These are phyloP conservation scores for Morpho deidamia DNA, from an alignment of 2,888 invertebrate species.

Conservation along the genomic window DNA sequence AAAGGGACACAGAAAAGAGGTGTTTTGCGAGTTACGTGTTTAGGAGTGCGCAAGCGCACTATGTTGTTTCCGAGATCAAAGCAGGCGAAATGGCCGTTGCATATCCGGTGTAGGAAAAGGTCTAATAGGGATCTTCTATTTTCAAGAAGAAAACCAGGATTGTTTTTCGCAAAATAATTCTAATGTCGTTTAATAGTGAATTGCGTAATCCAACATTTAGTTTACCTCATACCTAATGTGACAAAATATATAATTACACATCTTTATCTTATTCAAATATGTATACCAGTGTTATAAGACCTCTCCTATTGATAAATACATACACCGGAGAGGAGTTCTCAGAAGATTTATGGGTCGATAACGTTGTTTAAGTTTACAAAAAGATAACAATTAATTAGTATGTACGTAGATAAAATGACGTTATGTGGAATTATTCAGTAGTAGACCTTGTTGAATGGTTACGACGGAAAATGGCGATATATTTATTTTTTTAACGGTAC, in stretches of 20 bases:
- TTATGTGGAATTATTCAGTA: background rate
- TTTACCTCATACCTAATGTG: too few relatives aligned
- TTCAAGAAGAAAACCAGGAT: too few relatives aligned
- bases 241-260: background rate
- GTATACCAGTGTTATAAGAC: background rate
- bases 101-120: too few relatives aligned
- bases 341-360: background rate
- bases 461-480: background rate
- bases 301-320: background rate
- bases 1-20: too few relatives aligned
- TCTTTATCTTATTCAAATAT: background rate
- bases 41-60: too few relatives aligned
- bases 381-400: background rate
- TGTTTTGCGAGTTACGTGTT: too few relatives aligned
- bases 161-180: too few relatives aligned
- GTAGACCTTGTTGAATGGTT: background rate
- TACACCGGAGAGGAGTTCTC: background rate
- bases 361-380: background rate
- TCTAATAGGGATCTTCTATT: too few relatives aligned
- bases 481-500: background rate
- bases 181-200: too few relatives aligned
- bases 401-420: background rate
- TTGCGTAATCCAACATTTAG: too few relatives aligned
- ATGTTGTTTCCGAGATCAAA: too few relatives aligned
- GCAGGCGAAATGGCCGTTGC: too few relatives aligned